phyloP scores from a whole-genome alignment of 2,888 invertebrate genomes.

The Stenolophus ochropezus region DNA sequence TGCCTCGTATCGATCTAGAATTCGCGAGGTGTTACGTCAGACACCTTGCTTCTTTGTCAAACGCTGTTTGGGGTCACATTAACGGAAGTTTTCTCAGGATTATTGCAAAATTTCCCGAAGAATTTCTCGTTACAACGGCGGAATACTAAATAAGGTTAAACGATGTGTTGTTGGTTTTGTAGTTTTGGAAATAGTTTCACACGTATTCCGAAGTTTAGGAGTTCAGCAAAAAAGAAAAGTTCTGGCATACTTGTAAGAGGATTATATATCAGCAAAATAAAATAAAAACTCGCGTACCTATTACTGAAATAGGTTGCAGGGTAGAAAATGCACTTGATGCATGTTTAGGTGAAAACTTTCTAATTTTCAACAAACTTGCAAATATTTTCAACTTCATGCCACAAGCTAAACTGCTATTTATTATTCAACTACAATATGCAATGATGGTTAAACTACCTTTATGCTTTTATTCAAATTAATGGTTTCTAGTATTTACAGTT shows the following conservation, averaged over 20 bases:
- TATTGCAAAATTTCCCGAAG: slow-evolving; percentile 53
- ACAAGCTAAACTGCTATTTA: neutral
- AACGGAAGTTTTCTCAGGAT: slow-evolving; percentile 51
- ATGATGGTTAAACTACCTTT: too few species aligned
- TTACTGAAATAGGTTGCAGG: neutral
- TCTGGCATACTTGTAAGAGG: neutral
- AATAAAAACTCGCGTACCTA: neutral
- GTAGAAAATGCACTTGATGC: neutral
- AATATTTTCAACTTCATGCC: neutral
- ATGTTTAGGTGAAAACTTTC: neutral
- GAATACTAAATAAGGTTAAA: slow-evolving; percentile 47
- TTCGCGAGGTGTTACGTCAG: slow-evolving; percentile 58
- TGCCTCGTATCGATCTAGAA: slow-evolving; percentile 55
- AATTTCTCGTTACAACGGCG: slow-evolving; percentile 17
- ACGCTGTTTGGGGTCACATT: slow-evolving; percentile 58
- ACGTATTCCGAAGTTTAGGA: neutral
- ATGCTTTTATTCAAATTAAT: too few species aligned
- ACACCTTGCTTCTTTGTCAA: slow-evolving; percentile 51
- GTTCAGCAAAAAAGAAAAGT: neutral
- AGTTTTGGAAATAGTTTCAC: slow-evolving; percentile 24
- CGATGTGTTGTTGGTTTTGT: slow-evolving; percentile 3
- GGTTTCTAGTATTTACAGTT: too few species aligned
- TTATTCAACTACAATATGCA: too few species aligned
- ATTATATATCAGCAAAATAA: neutral
- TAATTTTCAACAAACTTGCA: neutral